phyloP scores from a whole-genome alignment of 1,140 invertebrate species.

The Drosophila setifemur region DNA sequence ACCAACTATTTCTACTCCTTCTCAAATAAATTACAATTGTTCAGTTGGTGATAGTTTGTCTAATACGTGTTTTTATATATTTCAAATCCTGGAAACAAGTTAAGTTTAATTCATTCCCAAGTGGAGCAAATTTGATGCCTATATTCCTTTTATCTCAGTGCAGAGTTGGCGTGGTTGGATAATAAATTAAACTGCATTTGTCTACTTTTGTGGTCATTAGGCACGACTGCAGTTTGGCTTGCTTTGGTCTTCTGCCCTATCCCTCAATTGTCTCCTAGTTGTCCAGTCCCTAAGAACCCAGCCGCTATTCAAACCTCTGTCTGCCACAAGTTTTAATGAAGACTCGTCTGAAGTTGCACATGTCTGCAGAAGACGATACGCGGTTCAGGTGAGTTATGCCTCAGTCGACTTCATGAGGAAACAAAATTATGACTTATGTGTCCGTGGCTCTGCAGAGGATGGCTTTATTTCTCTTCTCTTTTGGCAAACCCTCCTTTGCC shows the following conservation, averaged over 20 bases:
- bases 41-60: too few species aligned
- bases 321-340: slow-evolving; percentile 61
- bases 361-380: slow-evolving; percentile 15
- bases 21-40: too few species aligned
- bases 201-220: slow-evolving; percentile 66
- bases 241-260: background rate
- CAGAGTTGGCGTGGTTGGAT: slow-evolving; percentile 26
- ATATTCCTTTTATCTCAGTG: background rate
- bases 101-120: too few species aligned
- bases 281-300: background rate
- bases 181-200: slow-evolving; percentile 66
- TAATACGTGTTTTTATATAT: too few species aligned
- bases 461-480: slow-evolving; percentile 29
- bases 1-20: too few species aligned
- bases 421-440: slow-evolving; percentile 74
- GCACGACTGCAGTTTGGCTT: slow-evolving; percentile 53
- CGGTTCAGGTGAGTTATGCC: slow-evolving; percentile 7
- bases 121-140: too few species aligned
- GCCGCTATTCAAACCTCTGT: slow-evolving; percentile 5
- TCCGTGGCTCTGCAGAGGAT: slow-evolving; percentile 33
- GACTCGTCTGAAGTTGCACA: slow-evolving; percentile 24
- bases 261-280: slow-evolving; percentile 9
- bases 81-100: too few species aligned
- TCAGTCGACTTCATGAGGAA: slow-evolving; percentile 50
- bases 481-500: background rate